phyloP scores from a whole-genome alignment of 2,888 invertebrate species.

The Zelleria hepariella region DNA sequence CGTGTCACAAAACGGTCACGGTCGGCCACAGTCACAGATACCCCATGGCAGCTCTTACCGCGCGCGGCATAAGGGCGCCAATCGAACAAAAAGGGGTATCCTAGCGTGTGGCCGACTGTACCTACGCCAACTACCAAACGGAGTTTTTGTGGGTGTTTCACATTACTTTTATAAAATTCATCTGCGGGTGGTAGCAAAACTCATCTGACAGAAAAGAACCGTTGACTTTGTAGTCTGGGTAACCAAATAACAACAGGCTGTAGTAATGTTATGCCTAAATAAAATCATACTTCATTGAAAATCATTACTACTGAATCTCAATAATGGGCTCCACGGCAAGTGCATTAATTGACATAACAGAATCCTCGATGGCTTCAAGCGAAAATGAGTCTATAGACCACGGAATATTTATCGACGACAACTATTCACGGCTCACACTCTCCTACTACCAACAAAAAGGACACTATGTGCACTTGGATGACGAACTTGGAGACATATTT shows the following conservation, averaged over 20 bases:
- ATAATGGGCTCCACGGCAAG: background rate
- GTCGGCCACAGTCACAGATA: too few species aligned
- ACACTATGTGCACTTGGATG: background rate
- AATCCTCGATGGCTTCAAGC: background rate
- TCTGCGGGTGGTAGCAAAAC: background rate
- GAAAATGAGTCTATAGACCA: background rate
- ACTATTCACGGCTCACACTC: slow-evolving; percentile 42
- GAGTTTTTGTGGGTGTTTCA: background rate
- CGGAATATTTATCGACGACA: slow-evolving; percentile 21
- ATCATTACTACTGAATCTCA: too few species aligned
- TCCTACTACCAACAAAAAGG: slow-evolving; percentile 28
- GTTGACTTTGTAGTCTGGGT: too few species aligned
- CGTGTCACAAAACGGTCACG: too few species aligned
- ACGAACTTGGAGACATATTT: background rate
- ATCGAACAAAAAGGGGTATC: too few species aligned
- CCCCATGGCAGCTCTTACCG: too few species aligned
- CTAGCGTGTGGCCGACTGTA: too few species aligned
- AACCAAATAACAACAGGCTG: too few species aligned
- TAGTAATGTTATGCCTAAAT: too few species aligned
- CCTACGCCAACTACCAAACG: too few species aligned
- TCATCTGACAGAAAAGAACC: background rate
- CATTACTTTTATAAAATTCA: background rate
- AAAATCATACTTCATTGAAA: too few species aligned
- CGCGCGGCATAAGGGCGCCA: too few species aligned
- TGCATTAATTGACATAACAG: background rate